Percentiles rank a stretch among this genome's conserved stretches.
phyloP scores from a whole-genome alignment of 2,888 invertebrate genomes.

The Pegoplata infirma region DNA sequence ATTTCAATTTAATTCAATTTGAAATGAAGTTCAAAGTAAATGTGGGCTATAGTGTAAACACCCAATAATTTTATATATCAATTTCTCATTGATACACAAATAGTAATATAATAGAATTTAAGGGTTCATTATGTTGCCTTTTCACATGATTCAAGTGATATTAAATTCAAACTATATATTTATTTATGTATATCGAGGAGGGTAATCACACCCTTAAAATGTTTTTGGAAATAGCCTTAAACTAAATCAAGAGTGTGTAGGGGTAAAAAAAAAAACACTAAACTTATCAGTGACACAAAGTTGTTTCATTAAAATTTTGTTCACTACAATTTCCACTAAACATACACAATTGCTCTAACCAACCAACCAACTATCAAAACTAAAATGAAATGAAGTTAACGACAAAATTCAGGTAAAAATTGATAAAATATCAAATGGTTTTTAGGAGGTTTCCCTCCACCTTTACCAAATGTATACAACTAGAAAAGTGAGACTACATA shows the following conservation, averaged over 20 bases:
- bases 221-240: not conserved
- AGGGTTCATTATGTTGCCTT: too few relatives aligned
- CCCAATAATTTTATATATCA: too few relatives aligned
- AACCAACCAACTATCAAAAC: not conserved
- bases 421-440: slow-evolving; percentile 50
- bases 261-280: not conserved
- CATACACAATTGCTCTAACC: not conserved
- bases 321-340: slow-evolving; percentile 25
- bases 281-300: slow-evolving; percentile 34
- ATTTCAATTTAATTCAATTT: too few relatives aligned
- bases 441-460: not conserved
- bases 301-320: slow-evolving; percentile 27
- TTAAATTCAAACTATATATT: too few relatives aligned
- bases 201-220: not conserved
- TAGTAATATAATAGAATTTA: too few relatives aligned
- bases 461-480: not conserved
- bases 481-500: not conserved
- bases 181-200: too few relatives aligned
- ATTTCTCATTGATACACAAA: too few relatives aligned
- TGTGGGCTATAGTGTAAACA: too few relatives aligned
- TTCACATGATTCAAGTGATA: too few relatives aligned
- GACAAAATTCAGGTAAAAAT: slow-evolving; percentile 46
- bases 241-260: not conserved
- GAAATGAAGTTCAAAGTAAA: too few relatives aligned
- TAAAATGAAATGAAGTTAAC: not conserved